Conservation (phyloP, 2,888 invertebrate species). For the Herminia tarsipennalis region DNA sequence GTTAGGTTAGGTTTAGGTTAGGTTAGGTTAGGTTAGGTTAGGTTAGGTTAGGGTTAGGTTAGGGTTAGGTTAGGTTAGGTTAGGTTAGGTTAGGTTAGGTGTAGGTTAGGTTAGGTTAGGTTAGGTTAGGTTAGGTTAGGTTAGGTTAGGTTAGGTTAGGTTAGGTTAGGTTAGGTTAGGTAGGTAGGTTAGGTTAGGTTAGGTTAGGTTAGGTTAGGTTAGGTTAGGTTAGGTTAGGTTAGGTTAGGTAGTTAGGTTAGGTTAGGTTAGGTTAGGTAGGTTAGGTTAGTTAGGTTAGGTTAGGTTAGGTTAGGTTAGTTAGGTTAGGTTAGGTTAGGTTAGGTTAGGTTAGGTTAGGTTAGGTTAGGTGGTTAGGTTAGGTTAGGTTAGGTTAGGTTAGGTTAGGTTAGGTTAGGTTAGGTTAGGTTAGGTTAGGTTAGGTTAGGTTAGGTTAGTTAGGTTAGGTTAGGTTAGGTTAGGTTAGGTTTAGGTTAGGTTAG, state of each 20-base stretch:
- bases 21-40: conserved; percentile 18
- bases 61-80: conserved; percentile 20
- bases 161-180: conserved; percentile 22
- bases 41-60: conserved; percentile 9
- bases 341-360: conserved; percentile 19
- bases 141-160: conserved; percentile 24
- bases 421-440: conserved; percentile 22
- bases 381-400: conserved; percentile 20
- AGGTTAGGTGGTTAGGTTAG: conserved; percentile 11
- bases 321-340: conserved; percentile 26
- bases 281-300: conserved; percentile 19
- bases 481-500: conserved; percentile 10
- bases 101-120: conserved; percentile 26
- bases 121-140: conserved; percentile 27
- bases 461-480: neutral
- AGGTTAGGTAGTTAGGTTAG: conserved; percentile 26
- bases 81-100: conserved; percentile 19
- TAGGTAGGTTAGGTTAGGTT: conserved; percentile 26
- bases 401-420: conserved; percentile 27
- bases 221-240: conserved; percentile 18
- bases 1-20: conserved; percentile 17
- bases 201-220: conserved; percentile 28
- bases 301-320: conserved; percentile 14
- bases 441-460: conserved; percentile 14
- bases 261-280: conserved; percentile 24